Evolutionary conservation across 2,797 vertebrate genomes (phyloP).

Genomic region (Notoglanidium macrostoma): DNA sequence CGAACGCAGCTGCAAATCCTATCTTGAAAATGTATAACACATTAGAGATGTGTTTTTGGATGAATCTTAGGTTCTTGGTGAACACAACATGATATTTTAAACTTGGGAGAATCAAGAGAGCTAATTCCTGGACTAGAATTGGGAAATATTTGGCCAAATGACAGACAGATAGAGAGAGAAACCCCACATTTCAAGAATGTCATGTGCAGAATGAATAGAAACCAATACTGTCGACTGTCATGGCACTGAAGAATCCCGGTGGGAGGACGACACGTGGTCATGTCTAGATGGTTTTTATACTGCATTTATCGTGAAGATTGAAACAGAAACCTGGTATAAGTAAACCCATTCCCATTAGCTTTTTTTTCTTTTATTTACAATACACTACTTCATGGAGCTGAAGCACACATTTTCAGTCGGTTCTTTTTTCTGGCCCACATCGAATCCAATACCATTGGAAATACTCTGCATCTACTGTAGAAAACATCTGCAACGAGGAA

Average conservation of each 20-base stretch:
- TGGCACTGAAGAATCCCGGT: constrained; percentile 17
- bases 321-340: neutral
- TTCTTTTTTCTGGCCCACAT: neutral
- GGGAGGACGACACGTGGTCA: neutral
- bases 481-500: constrained; percentile 17
- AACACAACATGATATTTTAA: neutral
- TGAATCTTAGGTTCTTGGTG: neutral
- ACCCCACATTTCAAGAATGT: neutral
- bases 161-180: neutral
- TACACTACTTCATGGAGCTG: neutral
- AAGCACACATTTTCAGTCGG: constrained; percentile 3
- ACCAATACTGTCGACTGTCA: constrained; percentile 18
- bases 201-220: constrained; percentile 2
- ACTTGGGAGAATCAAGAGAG: neutral
- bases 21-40: neutral
- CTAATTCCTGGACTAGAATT: neutral
- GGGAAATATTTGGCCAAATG: neutral
- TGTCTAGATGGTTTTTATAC: neutral
- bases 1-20: neutral
- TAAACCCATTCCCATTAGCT: neutral
- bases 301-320: neutral
- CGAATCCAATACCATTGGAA: neutral
- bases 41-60: neutral
- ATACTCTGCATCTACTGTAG: constrained; percentile 16
- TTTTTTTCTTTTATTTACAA: neutral